These are phyloP conservation scores for Pseudopodoces humilis DNA, from an alignment of 2,113 vertebrate genomes.

Conservation along the genomic window DNA sequence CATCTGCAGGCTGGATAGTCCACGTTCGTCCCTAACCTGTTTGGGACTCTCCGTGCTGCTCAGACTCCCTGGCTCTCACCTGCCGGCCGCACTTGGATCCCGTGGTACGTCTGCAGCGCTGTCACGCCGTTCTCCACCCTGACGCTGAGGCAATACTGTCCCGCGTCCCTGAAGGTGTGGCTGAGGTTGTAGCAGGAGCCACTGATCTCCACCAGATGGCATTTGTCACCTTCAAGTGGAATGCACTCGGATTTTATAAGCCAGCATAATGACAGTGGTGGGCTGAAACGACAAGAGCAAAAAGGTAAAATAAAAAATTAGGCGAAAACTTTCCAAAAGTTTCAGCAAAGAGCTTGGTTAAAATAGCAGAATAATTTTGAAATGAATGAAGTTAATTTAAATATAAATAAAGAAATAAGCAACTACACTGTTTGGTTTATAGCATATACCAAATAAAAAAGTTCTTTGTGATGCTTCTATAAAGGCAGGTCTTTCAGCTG, in stretches of 20 bases:
- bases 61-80: conserved; percentile 63
- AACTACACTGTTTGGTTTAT: neutral
- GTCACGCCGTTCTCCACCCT: conserved; percentile 79
- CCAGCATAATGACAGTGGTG: conserved; percentile 86
- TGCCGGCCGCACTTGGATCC: conserved; percentile 75
- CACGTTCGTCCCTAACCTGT: accelerated
- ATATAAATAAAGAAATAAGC: neutral
- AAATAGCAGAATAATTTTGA: neutral
- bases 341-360: neutral
- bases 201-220: conserved; percentile 77
- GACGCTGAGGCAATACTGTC: conserved; percentile 84
- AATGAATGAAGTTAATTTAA: neutral
- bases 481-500: neutral
- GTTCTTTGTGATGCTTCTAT: neutral
- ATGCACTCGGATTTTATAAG: conserved; percentile 80
- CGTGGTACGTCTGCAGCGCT: conserved; percentile 79
- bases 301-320: neutral
- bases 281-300: conserved; percentile 60
- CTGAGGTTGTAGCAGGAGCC: conserved; percentile 78
- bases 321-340: neutral
- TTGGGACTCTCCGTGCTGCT: neutral
- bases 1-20: neutral
- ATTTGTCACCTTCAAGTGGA: conserved; percentile 66
- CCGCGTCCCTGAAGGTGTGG: conserved; percentile 77
- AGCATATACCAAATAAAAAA: neutral